Conservation (phyloP, 23 tunicate species). For the Botrylloides violaceus region DNA sequence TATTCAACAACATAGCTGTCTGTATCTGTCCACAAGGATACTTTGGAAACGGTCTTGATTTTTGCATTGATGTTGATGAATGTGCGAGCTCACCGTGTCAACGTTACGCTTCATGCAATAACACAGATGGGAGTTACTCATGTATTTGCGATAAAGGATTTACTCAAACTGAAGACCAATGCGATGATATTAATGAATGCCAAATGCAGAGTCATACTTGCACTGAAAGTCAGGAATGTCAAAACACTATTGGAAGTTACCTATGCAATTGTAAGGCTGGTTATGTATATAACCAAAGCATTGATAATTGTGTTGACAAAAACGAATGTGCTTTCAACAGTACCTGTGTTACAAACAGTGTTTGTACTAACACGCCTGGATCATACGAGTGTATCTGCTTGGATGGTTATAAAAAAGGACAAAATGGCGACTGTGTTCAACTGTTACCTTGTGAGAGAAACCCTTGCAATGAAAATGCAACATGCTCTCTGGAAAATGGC, state of each 20-base stretch:
- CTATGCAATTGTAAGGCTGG: neutral
- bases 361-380: neutral
- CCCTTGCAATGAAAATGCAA: neutral
- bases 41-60: neutral
- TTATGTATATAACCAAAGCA: neutral
- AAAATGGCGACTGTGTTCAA: neutral
- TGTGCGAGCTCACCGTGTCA: neutral
- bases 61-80: neutral
- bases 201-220: neutral
- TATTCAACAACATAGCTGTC: neutral
- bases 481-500: neutral
- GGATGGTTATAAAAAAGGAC: neutral
- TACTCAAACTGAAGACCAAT: neutral
- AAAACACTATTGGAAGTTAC: neutral
- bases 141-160: slow-evolving; percentile 1
- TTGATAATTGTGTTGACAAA: neutral
- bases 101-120: neutral
- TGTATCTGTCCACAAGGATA: neutral
- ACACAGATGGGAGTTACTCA: neutral
- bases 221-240: neutral
- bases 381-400: neutral
- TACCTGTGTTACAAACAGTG: neutral
- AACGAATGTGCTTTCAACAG: neutral
- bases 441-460: neutral
- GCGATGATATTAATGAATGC: slow-evolving; percentile 5